A percentile compares a stretch with the other conserved stretches of the same genome.
Conservation (phyloP, 2,888 invertebrate species). For the Laothoe populi region DNA sequence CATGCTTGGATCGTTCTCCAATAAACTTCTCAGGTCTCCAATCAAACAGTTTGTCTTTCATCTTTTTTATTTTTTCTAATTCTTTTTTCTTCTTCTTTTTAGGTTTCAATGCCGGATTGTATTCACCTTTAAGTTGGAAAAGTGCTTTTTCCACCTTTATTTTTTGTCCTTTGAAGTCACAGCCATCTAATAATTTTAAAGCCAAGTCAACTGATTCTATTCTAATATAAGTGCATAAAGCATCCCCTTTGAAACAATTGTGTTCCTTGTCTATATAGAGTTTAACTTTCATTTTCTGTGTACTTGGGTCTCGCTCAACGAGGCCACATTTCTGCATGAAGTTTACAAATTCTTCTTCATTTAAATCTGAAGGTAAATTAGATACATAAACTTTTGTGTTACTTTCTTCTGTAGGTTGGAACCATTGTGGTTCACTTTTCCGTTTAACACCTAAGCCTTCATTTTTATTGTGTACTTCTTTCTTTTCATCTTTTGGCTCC, state of each 20-base stretch:
- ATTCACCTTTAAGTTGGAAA: slow-evolving; percentile 97
- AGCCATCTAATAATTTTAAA: slow-evolving; percentile 95
- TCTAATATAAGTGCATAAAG: slow-evolving; percentile 97
- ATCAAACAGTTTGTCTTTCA: slow-evolving; percentile 97
- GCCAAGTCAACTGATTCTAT: slow-evolving; percentile 98
- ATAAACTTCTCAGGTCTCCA: slow-evolving; percentile 97
- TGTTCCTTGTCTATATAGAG: slow-evolving; percentile 93
- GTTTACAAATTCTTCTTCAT: slow-evolving; percentile 94
- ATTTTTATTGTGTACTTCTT: slow-evolving; percentile 54
- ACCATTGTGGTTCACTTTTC: slow-evolving; percentile 91
- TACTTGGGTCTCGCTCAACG: slow-evolving; percentile 93
- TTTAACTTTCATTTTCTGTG: slow-evolving; percentile 94
- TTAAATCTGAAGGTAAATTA: slow-evolving; percentile 94
- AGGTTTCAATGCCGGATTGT: slow-evolving; percentile 96
- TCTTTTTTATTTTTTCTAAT: slow-evolving; percentile 95
- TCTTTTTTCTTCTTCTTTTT: slow-evolving; percentile 95
- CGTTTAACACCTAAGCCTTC: slow-evolving; percentile 81
- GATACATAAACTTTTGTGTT: slow-evolving; percentile 99
- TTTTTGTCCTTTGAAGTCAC: slow-evolving; percentile 90
- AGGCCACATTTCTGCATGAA: slow-evolving; percentile 98
- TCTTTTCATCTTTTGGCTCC: slow-evolving; percentile 54
- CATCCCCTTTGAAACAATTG: slow-evolving; percentile 96
- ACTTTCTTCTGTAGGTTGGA: slow-evolving; percentile 92
- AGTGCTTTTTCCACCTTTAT: slow-evolving; percentile 96
- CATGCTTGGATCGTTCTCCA: slow-evolving; percentile 94